Base-by-base conservation (phyloP, 1,140 invertebrate species). In the Pseudomyrmex cubaensis region DNA sequence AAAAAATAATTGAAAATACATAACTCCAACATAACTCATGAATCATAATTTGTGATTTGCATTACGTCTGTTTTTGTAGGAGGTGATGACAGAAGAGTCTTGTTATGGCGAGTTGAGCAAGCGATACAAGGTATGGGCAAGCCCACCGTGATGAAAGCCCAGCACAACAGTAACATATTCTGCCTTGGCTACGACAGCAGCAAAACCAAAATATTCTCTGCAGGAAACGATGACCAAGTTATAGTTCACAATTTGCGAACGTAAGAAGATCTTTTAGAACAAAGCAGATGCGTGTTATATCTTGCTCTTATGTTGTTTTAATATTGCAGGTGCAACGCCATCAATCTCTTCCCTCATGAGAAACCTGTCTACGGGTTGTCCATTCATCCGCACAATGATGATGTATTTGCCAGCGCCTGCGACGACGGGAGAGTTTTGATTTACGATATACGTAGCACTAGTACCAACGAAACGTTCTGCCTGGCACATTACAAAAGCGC, bases 141-240 rank as follows among this genome's bases (percentile, higher is more conserved):
- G 25, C 97, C 97, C 0, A 93, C 94, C 15, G 92, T 94, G 0
- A 98, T 99, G 97, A 96, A 96, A 91, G 96, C 96, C 13, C 96
- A 97, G 86, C 98, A 99, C 92, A 95, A 96, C 78, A 98, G 98
- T 90, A 99, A 99, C 93, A 98, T 99, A 84, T 99, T 99, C 93
- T 98, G 98, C 91, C 95, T 99, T 10, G 97, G 96, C 44, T 98
- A 98, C 90, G 97, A 98, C 88, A 96, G 95, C 85, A 95, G 95
- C 57, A 98, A 97, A 91, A 95, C 95, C 35, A 97, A 96, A 92
- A 96, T 99, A 87, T 98, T 98, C 93, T 99, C 98, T 50, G 98
- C 97, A 78, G 98, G 98, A 67, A 99, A 99, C 95, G 98, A 99
- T 95, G 97, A 98, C 92, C 96, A 98, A 95, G 98, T 99, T 59